These are phyloP conservation scores for Acrocephalus arundinaceus DNA, from an alignment of 2,113 vertebrate species.

Conservation along the genomic window DNA sequence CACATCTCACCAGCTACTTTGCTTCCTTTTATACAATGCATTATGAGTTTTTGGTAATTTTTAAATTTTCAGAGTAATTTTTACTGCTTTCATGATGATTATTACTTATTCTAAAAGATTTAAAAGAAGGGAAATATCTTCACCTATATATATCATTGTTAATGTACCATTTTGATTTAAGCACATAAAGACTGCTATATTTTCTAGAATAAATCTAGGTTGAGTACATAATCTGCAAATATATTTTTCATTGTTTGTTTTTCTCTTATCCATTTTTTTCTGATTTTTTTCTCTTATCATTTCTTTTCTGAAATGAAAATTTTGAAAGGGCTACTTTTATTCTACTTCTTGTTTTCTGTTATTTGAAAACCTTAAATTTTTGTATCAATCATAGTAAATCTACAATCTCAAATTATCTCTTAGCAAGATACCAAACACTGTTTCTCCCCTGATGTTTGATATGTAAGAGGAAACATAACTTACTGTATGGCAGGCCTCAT, in stretches of 20 bases:
- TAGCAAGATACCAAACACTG: neutral
- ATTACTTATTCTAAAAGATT: neutral
- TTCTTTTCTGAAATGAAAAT: neutral
- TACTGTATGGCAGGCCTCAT: slow-evolving; percentile 45
- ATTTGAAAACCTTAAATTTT: neutral
- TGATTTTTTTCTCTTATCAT: neutral
- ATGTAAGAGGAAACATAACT: slow-evolving; percentile 35
- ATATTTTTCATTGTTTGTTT: neutral
- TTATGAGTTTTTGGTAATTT: neutral
- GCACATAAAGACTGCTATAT: neutral
- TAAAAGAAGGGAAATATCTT: neutral
- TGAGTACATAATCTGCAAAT: neutral
- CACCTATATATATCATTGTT: neutral
- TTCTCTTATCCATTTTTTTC: neutral
- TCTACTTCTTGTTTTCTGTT: neutral
- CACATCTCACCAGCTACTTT: neutral
- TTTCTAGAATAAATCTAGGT: neutral
- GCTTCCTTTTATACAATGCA: neutral
- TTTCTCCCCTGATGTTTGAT: neutral
- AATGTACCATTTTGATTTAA: neutral
- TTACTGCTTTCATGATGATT: neutral
- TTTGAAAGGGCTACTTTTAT: neutral
- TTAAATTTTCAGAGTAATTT: neutral
- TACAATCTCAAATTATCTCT: neutral
- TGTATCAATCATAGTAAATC: neutral